These are phyloP conservation scores for Ornithoptera priamus DNA, from an alignment of 2,888 invertebrate genomes.

Conservation along the genomic window DNA sequence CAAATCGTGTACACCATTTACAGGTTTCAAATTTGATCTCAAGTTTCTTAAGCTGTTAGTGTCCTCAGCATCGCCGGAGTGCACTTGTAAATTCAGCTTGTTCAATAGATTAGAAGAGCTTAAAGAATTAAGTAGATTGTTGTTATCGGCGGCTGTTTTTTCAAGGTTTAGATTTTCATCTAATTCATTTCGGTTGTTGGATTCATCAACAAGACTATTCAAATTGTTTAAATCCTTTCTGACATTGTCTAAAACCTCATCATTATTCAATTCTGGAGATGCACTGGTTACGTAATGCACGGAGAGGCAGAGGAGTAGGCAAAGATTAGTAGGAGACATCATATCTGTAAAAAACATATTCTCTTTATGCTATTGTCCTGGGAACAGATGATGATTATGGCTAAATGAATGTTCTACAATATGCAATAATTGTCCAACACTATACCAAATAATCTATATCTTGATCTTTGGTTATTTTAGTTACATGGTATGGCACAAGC, in stretches of 20 bases:
- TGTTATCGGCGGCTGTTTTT: not conserved
- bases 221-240: not conserved
- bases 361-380: too few relatives aligned
- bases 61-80: not conserved
- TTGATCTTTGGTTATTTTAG: too few relatives aligned
- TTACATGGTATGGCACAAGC: too few relatives aligned
- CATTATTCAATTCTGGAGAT: not conserved
- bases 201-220: not conserved
- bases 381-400: too few relatives aligned
- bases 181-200: not conserved
- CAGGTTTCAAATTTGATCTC: constrained; percentile 3
- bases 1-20: constrained; percentile 9
- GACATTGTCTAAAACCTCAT: not conserved
- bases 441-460: too few relatives aligned
- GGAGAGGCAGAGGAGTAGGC: constrained; percentile 11
- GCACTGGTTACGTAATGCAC: constrained; percentile 3
- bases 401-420: too few relatives aligned
- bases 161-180: not conserved
- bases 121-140: not conserved
- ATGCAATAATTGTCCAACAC: too few relatives aligned
- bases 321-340: constrained; percentile 18
- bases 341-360: constrained; percentile 3
- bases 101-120: constrained; percentile 6
- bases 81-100: constrained; percentile 4
- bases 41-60: constrained; percentile 7